These are phyloP conservation scores for Drosophila oshimai DNA, from an alignment of 1,140 invertebrate genomes.

Conservation along the genomic window DNA sequence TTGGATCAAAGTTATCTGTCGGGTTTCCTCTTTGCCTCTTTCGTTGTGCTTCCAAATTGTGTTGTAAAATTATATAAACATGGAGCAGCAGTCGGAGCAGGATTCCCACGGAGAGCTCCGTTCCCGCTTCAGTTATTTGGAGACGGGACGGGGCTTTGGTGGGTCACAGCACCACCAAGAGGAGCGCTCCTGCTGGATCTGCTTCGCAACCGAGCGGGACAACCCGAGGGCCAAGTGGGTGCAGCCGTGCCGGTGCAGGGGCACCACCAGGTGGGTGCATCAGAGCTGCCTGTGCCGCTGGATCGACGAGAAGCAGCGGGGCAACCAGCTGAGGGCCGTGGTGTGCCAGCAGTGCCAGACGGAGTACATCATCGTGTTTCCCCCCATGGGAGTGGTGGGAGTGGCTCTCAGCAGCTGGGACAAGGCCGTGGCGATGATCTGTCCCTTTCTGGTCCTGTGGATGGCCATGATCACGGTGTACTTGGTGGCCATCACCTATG, in stretches of 20 bases:
- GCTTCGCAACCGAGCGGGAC: conserved; percentile 97
- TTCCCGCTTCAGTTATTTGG: too few species aligned
- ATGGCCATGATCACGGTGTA: conserved; percentile 96
- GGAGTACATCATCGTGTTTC: conserved; percentile 96
- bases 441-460: conserved; percentile 95
- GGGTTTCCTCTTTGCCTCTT: too few species aligned
- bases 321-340: conserved; percentile 91
- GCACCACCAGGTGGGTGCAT: conserved; percentile 97
- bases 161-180: not conserved
- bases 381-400: conserved; percentile 93
- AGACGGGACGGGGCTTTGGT: not conserved
- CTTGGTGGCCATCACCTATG: conserved; percentile 98
- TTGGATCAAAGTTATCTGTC: too few species aligned
- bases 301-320: conserved; percentile 98
- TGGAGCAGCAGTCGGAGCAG: too few species aligned
- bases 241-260: conserved; percentile 97
- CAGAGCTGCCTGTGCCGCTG: conserved; percentile 97
- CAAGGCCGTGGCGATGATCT: conserved; percentile 92
- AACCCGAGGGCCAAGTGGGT: conserved; percentile 95
- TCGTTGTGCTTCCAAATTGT: too few species aligned
- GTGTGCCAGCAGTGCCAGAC: conserved; percentile 97
- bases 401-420: too few species aligned
- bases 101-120: too few species aligned
- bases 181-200: conserved; percentile 93
- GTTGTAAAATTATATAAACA: too few species aligned